A percentile compares a stretch with the other conserved stretches of the same genome.
Conservation (phyloP, 2,113 vertebrate species). For the Rhodinocichla rosea region DNA sequence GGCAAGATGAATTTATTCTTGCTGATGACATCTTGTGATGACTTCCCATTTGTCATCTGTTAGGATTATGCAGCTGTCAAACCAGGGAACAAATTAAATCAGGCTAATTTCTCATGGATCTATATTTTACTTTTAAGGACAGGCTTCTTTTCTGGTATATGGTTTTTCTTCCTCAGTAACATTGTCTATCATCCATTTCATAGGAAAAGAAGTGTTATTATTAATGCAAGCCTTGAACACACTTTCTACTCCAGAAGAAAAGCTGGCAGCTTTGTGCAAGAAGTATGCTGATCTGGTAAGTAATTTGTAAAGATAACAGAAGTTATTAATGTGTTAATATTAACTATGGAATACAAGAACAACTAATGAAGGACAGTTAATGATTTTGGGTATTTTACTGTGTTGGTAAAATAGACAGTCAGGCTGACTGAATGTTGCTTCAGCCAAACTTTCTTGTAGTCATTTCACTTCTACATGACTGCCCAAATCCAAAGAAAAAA, state of each 20-base stretch:
- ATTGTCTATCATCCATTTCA: conserved; percentile 39
- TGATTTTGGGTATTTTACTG: neutral
- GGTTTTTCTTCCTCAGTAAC: neutral
- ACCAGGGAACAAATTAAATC: neutral
- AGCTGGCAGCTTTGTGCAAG: conserved; percentile 96
- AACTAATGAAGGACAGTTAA: neutral
- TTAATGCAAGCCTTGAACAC: conserved; percentile 97
- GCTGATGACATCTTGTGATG: neutral
- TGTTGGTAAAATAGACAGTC: neutral
- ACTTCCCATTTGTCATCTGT: neutral
- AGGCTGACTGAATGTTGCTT: neutral
- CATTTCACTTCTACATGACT: neutral
- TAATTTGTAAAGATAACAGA: conserved; percentile 38
- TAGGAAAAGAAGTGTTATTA: conserved; percentile 95
- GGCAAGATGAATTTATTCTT: neutral
- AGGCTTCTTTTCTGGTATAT: neutral
- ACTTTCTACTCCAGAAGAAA: conserved; percentile 93
- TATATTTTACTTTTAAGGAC: neutral
- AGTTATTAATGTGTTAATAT: neutral
- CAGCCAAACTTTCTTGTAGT: neutral
- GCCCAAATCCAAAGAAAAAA: neutral
- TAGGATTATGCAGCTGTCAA: neutral
- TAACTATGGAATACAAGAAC: neutral
- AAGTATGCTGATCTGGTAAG: conserved; percentile 97
- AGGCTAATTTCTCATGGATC: neutral